Evolutionary conservation across 2,888 invertebrate species (phyloP), one percentile per base, ranked within the genome.

Genomic region (Mimas tiliae): DNA sequence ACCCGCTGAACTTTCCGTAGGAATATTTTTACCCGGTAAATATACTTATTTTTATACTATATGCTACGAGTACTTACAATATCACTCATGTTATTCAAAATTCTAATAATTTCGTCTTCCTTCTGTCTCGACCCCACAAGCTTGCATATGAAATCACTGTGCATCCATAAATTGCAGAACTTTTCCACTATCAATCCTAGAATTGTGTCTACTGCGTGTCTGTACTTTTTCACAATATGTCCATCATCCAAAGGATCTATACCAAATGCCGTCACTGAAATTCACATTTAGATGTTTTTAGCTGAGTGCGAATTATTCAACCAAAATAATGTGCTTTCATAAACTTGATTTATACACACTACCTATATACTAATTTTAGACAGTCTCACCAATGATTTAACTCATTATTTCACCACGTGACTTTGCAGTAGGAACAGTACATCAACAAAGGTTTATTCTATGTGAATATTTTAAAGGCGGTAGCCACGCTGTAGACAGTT

Each of bases 191-290:
- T 72, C 19, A 74, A 70, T 62, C 71, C 73, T 33, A 77, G 65
- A 64, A 74, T 74, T 38, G 73, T 73, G 66, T 75, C 74, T 6
- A 80, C 76, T 1, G 79, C 73, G 9, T 75, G 67, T 62, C 76
- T 77, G 65, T 81, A 81, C 6, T 64, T 8, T 34, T 73, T 72
- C 14, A 74, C 71, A 33, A 77, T 80, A 16, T 74, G 74, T 19
- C 74, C 70, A n/a, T 73, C 74, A 64, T 77, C 72, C 11, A 74
- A 76, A 4, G 69, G 64, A 11, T 70, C 69, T 14, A 80, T 74
- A 34, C 82, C 81, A 34, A 82, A 76, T 6, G 80, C 79, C 14
- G 81, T 82, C 63, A 79, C 82, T 82, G 64, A 16, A 50, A 50
- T 63, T 45, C 1, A 11, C 8, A 11, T 11, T 34, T 3, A 34